These are phyloP conservation scores for Patella depressa DNA, from an alignment of 2,888 invertebrate species.

Conservation along the genomic window DNA sequence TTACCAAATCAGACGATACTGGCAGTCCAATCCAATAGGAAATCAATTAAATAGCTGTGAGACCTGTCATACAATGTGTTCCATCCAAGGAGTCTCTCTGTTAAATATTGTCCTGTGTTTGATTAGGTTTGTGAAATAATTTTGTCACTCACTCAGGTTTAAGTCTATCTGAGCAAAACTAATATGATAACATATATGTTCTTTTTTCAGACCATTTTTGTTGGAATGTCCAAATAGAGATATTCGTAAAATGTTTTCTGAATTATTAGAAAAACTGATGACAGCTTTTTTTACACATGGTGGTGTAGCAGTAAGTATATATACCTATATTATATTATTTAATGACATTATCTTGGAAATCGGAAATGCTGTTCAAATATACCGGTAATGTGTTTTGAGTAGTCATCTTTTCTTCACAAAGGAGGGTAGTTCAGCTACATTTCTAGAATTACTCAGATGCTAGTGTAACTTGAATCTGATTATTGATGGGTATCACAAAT, in stretches of 20 bases:
- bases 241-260: constrained; percentile 69
- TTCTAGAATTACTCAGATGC: too few relatives aligned
- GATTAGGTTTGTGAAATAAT: not conserved
- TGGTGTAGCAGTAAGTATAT: constrained; percentile 62
- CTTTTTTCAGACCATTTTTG: constrained; percentile 67
- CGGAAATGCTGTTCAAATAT: too few relatives aligned
- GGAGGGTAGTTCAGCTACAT: too few relatives aligned
- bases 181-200: not conserved
- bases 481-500: too few relatives aligned
- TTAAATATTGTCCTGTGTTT: not conserved
- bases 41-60: too few relatives aligned
- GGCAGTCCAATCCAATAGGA: not conserved
- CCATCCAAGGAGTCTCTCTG: too few relatives aligned
- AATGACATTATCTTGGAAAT: too few relatives aligned
- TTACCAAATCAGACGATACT: too few relatives aligned
- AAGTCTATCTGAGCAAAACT: not conserved
- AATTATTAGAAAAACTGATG: constrained; percentile 65
- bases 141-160: not conserved
- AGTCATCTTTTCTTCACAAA: too few relatives aligned
- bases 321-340: not conserved
- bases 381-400: too few relatives aligned
- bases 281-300: constrained; percentile 66
- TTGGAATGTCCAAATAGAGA: constrained; percentile 71
- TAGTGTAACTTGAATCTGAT: too few relatives aligned
- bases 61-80: too few relatives aligned